Evolutionary conservation across 1,140 invertebrate genomes (phyloP).

Genomic region (Papilio machaon): DNA sequence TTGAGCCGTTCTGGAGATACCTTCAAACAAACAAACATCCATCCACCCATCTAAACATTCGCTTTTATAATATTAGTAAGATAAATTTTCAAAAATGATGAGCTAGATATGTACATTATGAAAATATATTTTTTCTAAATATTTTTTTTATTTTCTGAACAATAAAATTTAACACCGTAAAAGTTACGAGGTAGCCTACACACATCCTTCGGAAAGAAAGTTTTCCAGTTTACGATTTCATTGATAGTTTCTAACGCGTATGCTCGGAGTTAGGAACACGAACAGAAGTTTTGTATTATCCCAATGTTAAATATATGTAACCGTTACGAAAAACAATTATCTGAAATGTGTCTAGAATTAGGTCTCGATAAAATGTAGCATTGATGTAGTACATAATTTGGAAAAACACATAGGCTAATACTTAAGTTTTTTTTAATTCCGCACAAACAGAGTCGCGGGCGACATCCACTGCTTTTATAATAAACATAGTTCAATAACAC

Average conservation of each 20-base stretch:
- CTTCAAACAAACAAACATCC: too few species aligned
- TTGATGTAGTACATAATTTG: neutral
- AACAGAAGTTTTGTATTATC: neutral
- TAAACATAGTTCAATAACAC: too few species aligned
- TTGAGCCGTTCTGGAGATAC: too few species aligned
- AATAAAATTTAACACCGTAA: neutral
- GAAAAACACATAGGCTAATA: too few species aligned
- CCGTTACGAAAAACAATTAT: neutral
- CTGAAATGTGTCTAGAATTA: neutral
- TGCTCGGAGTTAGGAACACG: neutral
- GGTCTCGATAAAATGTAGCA: neutral
- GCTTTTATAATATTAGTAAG: too few species aligned
- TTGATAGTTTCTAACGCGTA: neutral
- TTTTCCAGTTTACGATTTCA: conserved; percentile 17
- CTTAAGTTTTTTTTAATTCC: too few species aligned
- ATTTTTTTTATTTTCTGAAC: neutral
- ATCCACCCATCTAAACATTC: too few species aligned
- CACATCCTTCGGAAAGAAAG: neutral
- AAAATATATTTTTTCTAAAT: too few species aligned
- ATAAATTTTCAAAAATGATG: too few species aligned
- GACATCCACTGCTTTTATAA: too few species aligned
- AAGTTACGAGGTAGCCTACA: neutral
- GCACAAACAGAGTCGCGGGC: too few species aligned
- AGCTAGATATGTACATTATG: too few species aligned
- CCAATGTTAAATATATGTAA: neutral